These are phyloP conservation scores for Drosophila atroscutellata DNA, from an alignment of 2,888 invertebrate genomes.

Conservation along the genomic window DNA sequence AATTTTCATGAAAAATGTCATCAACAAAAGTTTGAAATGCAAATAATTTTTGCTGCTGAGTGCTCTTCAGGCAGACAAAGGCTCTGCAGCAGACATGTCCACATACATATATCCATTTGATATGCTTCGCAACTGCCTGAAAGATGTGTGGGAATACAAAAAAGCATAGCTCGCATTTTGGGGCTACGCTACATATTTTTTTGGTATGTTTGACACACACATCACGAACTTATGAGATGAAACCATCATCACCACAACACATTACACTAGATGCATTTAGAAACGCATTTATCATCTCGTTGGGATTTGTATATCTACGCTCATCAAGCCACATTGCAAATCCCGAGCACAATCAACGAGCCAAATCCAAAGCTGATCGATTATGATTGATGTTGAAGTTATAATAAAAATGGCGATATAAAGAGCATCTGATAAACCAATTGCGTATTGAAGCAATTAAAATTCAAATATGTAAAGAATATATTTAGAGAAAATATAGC, in stretches of 20 bases:
- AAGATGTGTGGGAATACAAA: constrained; percentile 22
- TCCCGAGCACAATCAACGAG: constrained; percentile 42
- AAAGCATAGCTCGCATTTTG: constrained; percentile 58
- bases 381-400: constrained; percentile 79
- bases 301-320: constrained; percentile 59
- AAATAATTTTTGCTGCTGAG: constrained; percentile 68
- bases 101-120: constrained; percentile 60
- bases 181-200: constrained; percentile 28
- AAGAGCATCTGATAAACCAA: constrained; percentile 15
- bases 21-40: constrained; percentile 81
- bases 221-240: constrained; percentile 40
- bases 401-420: constrained; percentile 4
- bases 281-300: constrained; percentile 74
- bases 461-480: constrained; percentile 65
- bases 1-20: constrained; percentile 82
- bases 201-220: constrained; percentile 44
- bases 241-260: constrained; percentile 28
- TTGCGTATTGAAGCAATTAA: constrained; percentile 58
- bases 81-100: constrained; percentile 46
- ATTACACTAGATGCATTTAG: constrained; percentile 77
- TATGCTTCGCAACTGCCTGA: constrained; percentile 41
- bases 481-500: constrained; percentile 15
- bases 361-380: constrained; percentile 76
- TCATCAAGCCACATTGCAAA: constrained; percentile 33
- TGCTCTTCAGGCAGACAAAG: constrained; percentile 72